These are phyloP conservation scores for Sebastes cheni DNA, from an alignment of 2,797 vertebrate species.

Conservation along the genomic window DNA sequence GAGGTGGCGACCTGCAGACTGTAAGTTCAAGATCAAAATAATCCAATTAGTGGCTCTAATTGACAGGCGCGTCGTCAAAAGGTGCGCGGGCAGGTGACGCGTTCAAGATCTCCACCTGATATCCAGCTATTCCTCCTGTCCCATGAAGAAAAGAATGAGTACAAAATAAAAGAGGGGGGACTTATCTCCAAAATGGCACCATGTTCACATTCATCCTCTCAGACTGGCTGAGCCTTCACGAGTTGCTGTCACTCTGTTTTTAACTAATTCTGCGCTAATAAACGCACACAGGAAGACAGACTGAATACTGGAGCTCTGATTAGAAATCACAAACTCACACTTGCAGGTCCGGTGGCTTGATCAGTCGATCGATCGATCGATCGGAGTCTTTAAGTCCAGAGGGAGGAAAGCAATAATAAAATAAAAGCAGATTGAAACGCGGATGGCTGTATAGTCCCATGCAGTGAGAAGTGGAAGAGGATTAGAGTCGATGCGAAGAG, in stretches of 20 bases:
- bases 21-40: slow-evolving; percentile 57
- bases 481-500: slow-evolving; percentile 40
- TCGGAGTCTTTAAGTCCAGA: not conserved
- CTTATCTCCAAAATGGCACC: slow-evolving; percentile 69
- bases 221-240: slow-evolving; percentile 27
- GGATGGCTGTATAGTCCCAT: slow-evolving; percentile 50
- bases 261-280: slow-evolving; percentile 7
- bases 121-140: slow-evolving; percentile 19
- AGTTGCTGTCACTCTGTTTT: slow-evolving; percentile 37
- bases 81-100: slow-evolving; percentile 52
- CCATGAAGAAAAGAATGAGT: slow-evolving; percentile 41
- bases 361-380: not conserved
- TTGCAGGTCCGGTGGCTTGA: not conserved
- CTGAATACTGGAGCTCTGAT: slow-evolving; percentile 2
- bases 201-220: slow-evolving; percentile 62
- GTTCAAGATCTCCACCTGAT: slow-evolving; percentile 50
- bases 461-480: slow-evolving; percentile 45
- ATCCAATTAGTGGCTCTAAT: slow-evolving; percentile 63
- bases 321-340: not conserved
- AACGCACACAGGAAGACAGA: not conserved
- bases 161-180: not conserved
- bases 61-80: slow-evolving; percentile 58
- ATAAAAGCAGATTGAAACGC: slow-evolving; percentile 41
- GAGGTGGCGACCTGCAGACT: slow-evolving; percentile 43
- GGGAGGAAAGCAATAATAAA: not conserved